Evolutionary conservation across 2,113 vertebrate species (phyloP).

Genomic region (Pyrgilauda ruficollis): DNA sequence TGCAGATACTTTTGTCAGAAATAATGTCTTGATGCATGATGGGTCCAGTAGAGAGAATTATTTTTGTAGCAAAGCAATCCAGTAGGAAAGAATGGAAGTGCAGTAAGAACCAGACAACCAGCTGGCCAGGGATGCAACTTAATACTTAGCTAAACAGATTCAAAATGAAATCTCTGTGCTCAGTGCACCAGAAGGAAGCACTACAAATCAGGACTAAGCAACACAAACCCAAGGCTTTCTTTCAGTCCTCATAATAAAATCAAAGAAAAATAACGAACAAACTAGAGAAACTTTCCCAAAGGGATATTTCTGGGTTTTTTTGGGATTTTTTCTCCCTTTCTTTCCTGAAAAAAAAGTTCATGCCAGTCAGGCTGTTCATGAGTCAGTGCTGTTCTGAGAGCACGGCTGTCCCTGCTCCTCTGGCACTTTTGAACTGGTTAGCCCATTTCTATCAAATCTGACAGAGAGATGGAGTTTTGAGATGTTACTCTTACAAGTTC

Average conservation of each 20-base stretch:
- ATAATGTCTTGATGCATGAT: background rate
- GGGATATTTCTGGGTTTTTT: background rate
- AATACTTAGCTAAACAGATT: background rate
- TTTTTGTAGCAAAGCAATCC: background rate
- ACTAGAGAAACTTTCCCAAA: background rate
- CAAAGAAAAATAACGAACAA: background rate
- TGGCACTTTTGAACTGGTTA: background rate
- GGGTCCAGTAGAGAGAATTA: background rate
- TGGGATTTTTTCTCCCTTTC: accelerated
- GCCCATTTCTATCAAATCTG: background rate
- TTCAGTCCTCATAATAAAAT: background rate
- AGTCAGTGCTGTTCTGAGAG: background rate
- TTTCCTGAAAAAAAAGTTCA: background rate
- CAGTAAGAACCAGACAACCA: background rate
- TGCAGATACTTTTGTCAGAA: background rate
- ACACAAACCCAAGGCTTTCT: background rate
- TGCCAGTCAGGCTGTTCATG: background rate
- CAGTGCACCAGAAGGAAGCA: background rate
- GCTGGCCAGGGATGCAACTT: background rate
- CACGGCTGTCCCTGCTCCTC: background rate
- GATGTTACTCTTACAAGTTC: background rate
- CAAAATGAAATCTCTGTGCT: background rate
- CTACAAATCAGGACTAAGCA: background rate
- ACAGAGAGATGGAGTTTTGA: background rate
- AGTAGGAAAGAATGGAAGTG: background rate